Evolutionary conservation across 2,888 invertebrate species (phyloP), one percentile per base, ranked within the genome.

Genomic region (Ernsta delagoae): DNA sequence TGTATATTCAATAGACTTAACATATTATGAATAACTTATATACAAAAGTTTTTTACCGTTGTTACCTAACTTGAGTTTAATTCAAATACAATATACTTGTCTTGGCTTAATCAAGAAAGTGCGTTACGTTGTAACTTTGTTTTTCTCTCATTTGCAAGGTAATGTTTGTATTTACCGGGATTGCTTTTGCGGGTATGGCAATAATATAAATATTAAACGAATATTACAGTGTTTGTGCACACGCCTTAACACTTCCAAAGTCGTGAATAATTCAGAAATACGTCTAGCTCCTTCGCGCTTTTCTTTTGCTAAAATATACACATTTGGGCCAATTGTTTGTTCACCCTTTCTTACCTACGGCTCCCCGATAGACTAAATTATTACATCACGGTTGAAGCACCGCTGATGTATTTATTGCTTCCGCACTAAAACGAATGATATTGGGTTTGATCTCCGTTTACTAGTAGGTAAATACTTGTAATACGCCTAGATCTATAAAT

Each of bases 131-230:
- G 78, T 76, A 74, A 61, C 74, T 77, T 77, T 83, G 80, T 82
- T 84, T 48, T 83, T 79, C 79, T 70, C 74, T 72, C 71, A 78
- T 84, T 81, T 82, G 79, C 76, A 80, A 79, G 74, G 72, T 75
- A 81, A 79, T 84, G 80, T 81, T 77, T 79, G 77, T 83, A 77
- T 83, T 80, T 81, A 77, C 75, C 70, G 70, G 74, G 77, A 85
- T 83, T 86, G 80, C 84, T 83, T 85, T 81, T 79, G 79, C 79
- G 79, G 78, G 80, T 79, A 78, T 69, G 77, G 82, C 79, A 84
- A 83, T 87, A 86, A 84, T 83, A 84, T 89, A 83, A 90, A 91
- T 90, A 90, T 88, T 89, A 85, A 88, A 88, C 78, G 84, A 83
- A 87, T 88, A 89, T 88, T 83, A 86, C 78, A 71, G 79, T 85